These are phyloP conservation scores for Hemaris fuciformis DNA, from an alignment of 2,888 invertebrate genomes.

Conservation along the genomic window DNA sequence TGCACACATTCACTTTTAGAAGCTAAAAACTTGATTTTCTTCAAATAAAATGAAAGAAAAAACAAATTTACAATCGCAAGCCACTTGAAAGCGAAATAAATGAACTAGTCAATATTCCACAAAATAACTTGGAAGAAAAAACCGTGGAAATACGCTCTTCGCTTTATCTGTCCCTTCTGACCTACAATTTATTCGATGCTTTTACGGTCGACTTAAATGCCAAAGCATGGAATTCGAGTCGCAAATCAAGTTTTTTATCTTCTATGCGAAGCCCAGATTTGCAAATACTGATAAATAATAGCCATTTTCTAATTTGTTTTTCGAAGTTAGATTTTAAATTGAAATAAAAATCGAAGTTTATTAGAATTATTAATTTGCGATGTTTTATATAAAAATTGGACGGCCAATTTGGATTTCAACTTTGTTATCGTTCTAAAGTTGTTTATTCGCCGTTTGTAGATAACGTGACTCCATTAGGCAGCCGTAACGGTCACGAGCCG, in stretches of 20 bases:
- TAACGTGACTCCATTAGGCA: conserved; percentile 59
- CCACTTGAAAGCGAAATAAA: conserved; percentile 38
- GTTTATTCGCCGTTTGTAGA: conserved; percentile 48
- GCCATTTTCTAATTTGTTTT: neutral
- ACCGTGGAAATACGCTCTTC: conserved; percentile 57
- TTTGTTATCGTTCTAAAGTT: conserved; percentile 45
- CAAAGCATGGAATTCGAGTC: conserved; percentile 73
- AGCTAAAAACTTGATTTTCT: neutral
- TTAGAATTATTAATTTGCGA: conserved; percentile 20
- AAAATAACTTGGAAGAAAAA: conserved; percentile 66
- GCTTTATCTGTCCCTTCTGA: conserved; percentile 79
- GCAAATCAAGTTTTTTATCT: conserved; percentile 69
- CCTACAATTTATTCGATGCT: conserved; percentile 79
- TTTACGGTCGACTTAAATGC: conserved; percentile 78
- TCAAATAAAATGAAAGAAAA: conserved; percentile 12
- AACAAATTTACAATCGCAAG: conserved; percentile 22
- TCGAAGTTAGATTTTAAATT: neutral
- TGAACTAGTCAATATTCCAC: conserved; percentile 59
- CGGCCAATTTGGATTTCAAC: conserved; percentile 25
- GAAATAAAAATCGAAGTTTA: neutral
- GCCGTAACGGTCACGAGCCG: conserved; percentile 61
- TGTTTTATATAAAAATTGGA: conserved; percentile 23
- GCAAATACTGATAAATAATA: conserved; percentile 6
- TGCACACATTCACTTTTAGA: neutral
- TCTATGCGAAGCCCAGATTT: conserved; percentile 32